These are phyloP conservation scores for Agrotis exclamationis DNA, from an alignment of 2,888 invertebrate species.

Conservation along the genomic window DNA sequence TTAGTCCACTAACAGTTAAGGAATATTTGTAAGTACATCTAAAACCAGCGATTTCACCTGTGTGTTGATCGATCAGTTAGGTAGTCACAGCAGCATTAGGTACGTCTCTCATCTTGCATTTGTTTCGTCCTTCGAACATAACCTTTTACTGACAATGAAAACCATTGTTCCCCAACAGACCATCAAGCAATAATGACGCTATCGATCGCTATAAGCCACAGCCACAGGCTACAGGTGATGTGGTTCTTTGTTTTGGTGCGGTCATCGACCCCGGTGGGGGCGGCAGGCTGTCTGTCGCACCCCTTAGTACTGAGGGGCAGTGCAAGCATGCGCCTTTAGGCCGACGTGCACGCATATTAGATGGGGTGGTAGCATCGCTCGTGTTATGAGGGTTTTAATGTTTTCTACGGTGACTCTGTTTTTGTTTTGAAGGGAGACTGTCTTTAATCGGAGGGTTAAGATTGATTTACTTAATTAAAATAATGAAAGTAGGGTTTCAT, in stretches of 20 bases:
- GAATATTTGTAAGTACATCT: too few relatives aligned
- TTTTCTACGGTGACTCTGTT: conserved; percentile 17
- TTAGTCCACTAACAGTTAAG: too few relatives aligned
- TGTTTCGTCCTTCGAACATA: too few relatives aligned
- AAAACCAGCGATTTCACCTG: too few relatives aligned
- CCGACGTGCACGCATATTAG: conserved; percentile 67
- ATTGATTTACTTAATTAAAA: too few relatives aligned
- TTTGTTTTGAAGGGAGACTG: background rate
- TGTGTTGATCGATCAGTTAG: too few relatives aligned
- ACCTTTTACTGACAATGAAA: background rate
- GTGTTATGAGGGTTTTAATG: conserved; percentile 27
- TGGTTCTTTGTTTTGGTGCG: conserved; percentile 86
- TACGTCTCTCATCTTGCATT: too few relatives aligned
- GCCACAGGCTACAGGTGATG: conserved; percentile 77
- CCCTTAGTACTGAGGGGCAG: conserved; percentile 73
- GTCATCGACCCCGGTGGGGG: conserved; percentile 80
- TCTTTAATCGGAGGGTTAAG: background rate
- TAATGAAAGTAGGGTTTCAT: too few relatives aligned
- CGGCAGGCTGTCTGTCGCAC: conserved; percentile 81
- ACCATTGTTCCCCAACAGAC: conserved; percentile 5
- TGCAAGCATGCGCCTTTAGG: conserved; percentile 71
- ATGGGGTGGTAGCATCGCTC: conserved; percentile 52
- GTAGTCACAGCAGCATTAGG: too few relatives aligned
- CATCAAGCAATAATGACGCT: conserved; percentile 38
- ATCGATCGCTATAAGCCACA: conserved; percentile 57